Evolutionary conservation across 2,888 invertebrate genomes (phyloP), one percentile per base, ranked within the genome.

Genomic region (Liodrosophila aerea): DNA sequence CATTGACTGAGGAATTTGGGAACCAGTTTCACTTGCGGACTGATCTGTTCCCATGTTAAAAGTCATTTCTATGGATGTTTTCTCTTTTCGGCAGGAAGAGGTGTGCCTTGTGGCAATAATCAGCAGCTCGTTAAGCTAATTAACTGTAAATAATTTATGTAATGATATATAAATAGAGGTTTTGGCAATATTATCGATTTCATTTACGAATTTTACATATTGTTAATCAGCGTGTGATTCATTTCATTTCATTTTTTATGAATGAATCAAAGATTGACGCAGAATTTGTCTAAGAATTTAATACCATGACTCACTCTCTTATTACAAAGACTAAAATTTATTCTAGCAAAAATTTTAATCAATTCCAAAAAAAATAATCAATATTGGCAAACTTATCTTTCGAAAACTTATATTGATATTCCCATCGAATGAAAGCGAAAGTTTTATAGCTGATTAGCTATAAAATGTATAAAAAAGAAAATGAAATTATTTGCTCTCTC

Each of bases 111-210:
- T 7, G n/a, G 44, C 50, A 37, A 66, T 9, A 53, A 41, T 45
- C 27, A 49, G 53, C 44, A 57, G 44, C 61, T 73, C 59, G 60
- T 82, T 62, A 64, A 78, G 72, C 78, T 60, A 72, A 63, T 72
- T 72, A 67, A 60, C 49, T 15, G 58, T 64, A 52, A 51, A 43
- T 65, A 33, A 40, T 63, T 64, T 40, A 50, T 41, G 18, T 22
- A 43, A 40, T 40, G 27, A 43, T 37, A 49, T 16, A 39, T 16
- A 12, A 22, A 22, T 22, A 22, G 22, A 22, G n/a, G n/a, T n/a
- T 22, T 22, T 22, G 22, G 2, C n/a, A n/a, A n/a, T 22, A 4
- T 22, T 5, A 22, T 22, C 22, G 22, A 22, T 22, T 22, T 5
- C 22, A 22, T 2, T 22, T 22, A 22, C 22, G 5, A 22, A 22